These are phyloP conservation scores for Anolis apletophallus DNA, from an alignment of 2,797 vertebrate species.

Conservation along the genomic window DNA sequence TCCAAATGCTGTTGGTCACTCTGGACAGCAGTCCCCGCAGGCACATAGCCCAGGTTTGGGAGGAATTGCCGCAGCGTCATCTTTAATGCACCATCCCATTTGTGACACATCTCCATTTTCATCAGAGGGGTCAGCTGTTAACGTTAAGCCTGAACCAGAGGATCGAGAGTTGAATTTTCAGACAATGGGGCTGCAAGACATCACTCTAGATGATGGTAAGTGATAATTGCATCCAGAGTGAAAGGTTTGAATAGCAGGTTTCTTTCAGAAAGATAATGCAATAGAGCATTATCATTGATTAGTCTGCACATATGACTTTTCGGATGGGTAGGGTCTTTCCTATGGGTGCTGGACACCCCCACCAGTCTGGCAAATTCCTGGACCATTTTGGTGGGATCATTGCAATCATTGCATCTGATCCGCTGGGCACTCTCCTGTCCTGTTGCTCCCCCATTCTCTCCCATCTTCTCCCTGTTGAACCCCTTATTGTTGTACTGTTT, in stretches of 20 bases:
- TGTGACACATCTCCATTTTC: slow-evolving; percentile 86
- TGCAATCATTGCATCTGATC: too few relatives aligned
- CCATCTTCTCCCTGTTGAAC: too few relatives aligned
- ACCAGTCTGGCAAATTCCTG: too few relatives aligned
- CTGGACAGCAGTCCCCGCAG: slow-evolving; percentile 83
- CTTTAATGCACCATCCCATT: slow-evolving; percentile 84
- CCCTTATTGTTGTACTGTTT: too few relatives aligned
- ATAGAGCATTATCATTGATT: not conserved
- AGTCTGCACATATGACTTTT: not conserved
- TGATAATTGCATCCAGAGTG: slow-evolving; percentile 1
- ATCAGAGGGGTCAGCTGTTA: slow-evolving; percentile 83
- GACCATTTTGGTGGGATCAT: too few relatives aligned
- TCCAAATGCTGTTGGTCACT: slow-evolving; percentile 82
- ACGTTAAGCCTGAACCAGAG: slow-evolving; percentile 95
- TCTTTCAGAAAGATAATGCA: not conserved
- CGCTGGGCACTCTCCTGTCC: too few relatives aligned
- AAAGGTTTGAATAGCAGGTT: not conserved
- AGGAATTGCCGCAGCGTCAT: slow-evolving; percentile 78
- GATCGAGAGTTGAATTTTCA: slow-evolving; percentile 93
- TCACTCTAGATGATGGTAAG: slow-evolving; percentile 98
- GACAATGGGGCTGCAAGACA: slow-evolving; percentile 96
- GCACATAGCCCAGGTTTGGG: slow-evolving; percentile 84
- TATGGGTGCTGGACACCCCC: too few relatives aligned
- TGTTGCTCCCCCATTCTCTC: too few relatives aligned
- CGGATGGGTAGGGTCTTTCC: not conserved